phyloP scores from a whole-genome alignment of 2,888 invertebrate species.

The Phanerotoma sp. region DNA sequence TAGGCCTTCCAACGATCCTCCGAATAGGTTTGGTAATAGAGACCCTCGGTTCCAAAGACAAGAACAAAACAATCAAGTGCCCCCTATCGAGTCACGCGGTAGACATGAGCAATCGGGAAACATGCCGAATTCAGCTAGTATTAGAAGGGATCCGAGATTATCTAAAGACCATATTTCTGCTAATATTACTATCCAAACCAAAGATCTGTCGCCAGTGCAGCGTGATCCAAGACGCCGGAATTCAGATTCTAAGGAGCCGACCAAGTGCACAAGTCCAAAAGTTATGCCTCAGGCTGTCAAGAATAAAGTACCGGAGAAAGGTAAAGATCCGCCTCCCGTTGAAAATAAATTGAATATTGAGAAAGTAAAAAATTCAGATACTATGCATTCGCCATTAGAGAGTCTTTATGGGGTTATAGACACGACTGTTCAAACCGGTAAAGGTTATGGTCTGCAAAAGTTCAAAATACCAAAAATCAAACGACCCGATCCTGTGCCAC shows the following conservation, averaged over 20 bases:
- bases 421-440: constrained; percentile 54
- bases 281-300: constrained; percentile 14
- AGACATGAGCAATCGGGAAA: constrained; percentile 29
- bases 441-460: constrained; percentile 59
- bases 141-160: constrained; percentile 41
- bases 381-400: constrained; percentile 58
- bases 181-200: constrained; percentile 18
- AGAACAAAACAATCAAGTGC: no score
- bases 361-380: constrained; percentile 42
- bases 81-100: background rate
- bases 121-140: constrained; percentile 8
- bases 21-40: constrained; percentile 25
- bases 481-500: constrained; percentile 42
- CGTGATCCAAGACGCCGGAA: constrained; percentile 40
- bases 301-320: constrained; percentile 9
- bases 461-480: constrained; percentile 62
- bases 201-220: constrained; percentile 29
- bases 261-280: constrained; percentile 11
- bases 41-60: constrained; percentile 34
- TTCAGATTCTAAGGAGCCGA: constrained; percentile 29
- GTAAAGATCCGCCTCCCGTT: constrained; percentile 25
- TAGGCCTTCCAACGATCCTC: constrained; percentile 12
- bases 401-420: constrained; percentile 58
- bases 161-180: constrained; percentile 36
- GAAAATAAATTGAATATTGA: constrained; percentile 35